phyloP scores from a whole-genome alignment of 2,797 vertebrate species.

The Eleutherodactylus coqui region DNA sequence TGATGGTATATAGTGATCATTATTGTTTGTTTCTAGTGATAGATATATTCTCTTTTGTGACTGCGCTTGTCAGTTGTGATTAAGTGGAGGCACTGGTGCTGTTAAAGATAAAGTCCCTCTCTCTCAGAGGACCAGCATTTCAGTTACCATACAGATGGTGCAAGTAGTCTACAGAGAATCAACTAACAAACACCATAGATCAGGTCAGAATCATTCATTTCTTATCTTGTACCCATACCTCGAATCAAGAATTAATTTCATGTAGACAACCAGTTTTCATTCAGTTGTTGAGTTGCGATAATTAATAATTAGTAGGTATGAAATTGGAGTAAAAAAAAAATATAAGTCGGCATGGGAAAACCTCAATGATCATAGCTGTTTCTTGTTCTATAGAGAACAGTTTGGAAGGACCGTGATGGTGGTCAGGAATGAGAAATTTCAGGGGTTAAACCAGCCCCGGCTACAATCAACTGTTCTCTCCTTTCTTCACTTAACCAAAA shows the following conservation, averaged over 20 bases:
- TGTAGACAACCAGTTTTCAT: neutral
- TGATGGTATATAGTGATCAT: neutral
- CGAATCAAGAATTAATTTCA: neutral
- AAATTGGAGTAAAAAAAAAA: neutral
- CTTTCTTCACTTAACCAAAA: neutral
- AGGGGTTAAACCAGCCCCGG: neutral
- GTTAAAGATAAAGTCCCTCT: neutral
- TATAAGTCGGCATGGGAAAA: neutral
- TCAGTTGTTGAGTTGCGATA: neutral
- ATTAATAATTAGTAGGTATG: neutral
- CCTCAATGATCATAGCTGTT: neutral
- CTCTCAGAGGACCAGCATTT: neutral
- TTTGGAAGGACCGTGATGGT: neutral
- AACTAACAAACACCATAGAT: neutral
- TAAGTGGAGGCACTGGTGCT: neutral
- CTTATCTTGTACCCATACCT: neutral
- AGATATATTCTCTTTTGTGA: neutral
- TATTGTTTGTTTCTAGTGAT: neutral
- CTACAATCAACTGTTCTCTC: neutral
- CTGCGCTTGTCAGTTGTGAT: neutral
- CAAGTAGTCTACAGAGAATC: neutral
- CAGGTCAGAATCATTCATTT: neutral
- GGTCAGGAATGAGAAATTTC: neutral
- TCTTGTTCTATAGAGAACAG: neutral
- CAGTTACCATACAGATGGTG: neutral